phyloP scores from a whole-genome alignment of 1,140 invertebrate genomes.

The Pogonus chalceus region DNA sequence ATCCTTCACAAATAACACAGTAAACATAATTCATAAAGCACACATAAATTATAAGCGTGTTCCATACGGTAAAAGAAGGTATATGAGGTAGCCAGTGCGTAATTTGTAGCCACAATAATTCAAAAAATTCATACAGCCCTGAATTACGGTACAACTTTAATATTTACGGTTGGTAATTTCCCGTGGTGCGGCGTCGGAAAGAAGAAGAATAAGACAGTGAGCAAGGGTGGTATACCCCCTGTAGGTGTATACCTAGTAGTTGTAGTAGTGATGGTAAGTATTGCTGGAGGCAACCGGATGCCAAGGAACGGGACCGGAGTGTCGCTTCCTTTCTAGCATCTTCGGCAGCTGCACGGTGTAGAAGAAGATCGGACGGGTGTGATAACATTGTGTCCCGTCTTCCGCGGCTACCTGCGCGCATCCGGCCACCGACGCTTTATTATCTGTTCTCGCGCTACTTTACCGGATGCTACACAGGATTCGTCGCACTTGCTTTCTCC shows the following conservation, averaged over 20 bases:
- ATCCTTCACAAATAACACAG: neutral
- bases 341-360: neutral
- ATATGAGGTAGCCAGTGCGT: neutral
- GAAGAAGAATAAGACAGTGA: neutral
- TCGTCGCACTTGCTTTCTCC: neutral
- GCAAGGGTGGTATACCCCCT: neutral
- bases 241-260: neutral
- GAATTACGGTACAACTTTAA: neutral
- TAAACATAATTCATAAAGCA: neutral
- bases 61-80: no score
- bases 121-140: neutral
- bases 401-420: neutral
- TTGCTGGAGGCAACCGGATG: neutral
- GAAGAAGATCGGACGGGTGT: neutral
- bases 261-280: neutral
- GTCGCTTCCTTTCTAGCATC: neutral
- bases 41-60: neutral
- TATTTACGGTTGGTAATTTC: constrained; percentile 5
- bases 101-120: neutral
- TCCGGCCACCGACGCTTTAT: neutral
- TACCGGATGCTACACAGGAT: neutral
- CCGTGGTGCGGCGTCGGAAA: neutral
- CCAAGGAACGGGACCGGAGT: no score
- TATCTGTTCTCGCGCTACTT: neutral
- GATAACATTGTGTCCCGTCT: neutral